Evolutionary conservation across 2,888 invertebrate species (phyloP).

Genomic region (Hybos culiciformis): DNA sequence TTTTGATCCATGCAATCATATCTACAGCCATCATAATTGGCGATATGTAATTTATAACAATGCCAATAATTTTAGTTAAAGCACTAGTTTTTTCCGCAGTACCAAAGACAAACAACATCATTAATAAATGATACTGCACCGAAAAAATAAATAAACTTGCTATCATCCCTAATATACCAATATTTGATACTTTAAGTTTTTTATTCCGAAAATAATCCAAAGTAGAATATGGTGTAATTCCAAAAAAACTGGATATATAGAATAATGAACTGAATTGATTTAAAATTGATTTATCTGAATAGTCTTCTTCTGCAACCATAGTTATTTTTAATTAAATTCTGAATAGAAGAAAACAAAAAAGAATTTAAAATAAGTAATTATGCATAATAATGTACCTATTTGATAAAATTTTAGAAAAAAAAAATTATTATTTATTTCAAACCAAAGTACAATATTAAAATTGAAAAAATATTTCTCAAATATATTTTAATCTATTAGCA

Average conservation of each 20-base stretch:
- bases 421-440: too few species aligned
- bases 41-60: conserved; percentile 33
- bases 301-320: too few species aligned
- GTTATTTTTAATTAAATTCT: background rate
- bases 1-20: conserved; percentile 27
- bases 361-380: too few species aligned
- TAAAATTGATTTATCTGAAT: too few species aligned
- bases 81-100: too few species aligned
- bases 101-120: too few species aligned
- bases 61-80: conserved; percentile 32
- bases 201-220: conserved; percentile 7
- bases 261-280: conserved; percentile 5
- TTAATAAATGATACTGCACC: conserved; percentile 8
- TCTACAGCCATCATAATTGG: conserved; percentile 33
- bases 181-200: conserved; percentile 7
- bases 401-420: too few species aligned
- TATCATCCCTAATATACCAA: conserved; percentile 7
- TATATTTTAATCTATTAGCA: too few species aligned
- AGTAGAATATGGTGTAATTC: conserved; percentile 10
- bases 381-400: too few species aligned
- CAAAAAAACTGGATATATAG: conserved; percentile 11
- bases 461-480: background rate
- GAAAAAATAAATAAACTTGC: conserved; percentile 2
- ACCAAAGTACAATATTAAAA: too few species aligned
- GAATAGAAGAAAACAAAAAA: background rate